Conservation (phyloP, 2,797 vertebrate genomes). For the Mionectes olivaceus region DNA sequence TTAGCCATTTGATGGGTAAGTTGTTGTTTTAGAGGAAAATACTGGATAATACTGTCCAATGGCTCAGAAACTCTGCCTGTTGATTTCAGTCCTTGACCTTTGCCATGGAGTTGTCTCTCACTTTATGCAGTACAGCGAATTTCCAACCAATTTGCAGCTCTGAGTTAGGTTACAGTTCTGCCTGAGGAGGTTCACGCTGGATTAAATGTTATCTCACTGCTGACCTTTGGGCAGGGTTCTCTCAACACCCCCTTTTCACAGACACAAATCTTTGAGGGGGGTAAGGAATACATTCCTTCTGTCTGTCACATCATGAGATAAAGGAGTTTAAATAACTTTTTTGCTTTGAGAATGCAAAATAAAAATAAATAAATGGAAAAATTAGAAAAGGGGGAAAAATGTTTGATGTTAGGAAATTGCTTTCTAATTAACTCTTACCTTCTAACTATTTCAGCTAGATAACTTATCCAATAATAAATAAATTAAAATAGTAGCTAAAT, state of each 20-base stretch:
- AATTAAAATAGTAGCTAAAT: not conserved
- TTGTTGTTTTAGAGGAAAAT: not conserved
- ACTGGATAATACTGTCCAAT: not conserved
- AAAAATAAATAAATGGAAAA: not conserved
- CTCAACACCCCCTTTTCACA: not conserved
- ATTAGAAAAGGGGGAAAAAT: not conserved
- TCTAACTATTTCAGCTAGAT: not conserved
- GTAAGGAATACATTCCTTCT: rapidly evolving
- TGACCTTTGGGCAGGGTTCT: not conserved
- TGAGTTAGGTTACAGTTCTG: not conserved
- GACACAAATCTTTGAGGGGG: not conserved
- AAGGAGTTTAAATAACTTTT: not conserved
- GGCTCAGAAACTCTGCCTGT: not conserved
- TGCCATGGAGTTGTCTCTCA: not conserved
- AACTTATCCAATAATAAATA: not conserved
- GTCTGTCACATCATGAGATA: not conserved
- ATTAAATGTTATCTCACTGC: not conserved
- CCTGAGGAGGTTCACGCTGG: not conserved
- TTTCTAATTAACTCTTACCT: not conserved
- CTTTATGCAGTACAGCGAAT: not conserved
- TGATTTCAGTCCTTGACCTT: conserved; percentile 16
- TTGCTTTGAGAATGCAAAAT: not conserved
- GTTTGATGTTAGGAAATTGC: not conserved
- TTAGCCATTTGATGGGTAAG: not conserved
- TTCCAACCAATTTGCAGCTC: not conserved